These are phyloP conservation scores for Brenthis daphne DNA, from an alignment of 2,888 invertebrate species.

Conservation along the genomic window DNA sequence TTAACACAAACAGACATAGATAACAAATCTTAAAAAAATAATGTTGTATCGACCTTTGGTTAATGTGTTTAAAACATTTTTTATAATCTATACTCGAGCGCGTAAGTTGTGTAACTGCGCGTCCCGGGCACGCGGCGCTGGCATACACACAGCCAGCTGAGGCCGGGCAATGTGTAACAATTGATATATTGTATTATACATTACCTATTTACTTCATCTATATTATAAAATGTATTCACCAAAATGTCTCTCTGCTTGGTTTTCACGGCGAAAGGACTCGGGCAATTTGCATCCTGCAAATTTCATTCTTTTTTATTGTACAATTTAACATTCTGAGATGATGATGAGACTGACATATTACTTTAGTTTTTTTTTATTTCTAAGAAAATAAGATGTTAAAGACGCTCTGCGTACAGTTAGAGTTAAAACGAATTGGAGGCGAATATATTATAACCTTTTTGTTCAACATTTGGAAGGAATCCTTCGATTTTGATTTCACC, in stretches of 20 bases:
- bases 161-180: slow-evolving; percentile 11
- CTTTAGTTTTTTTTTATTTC: no score
- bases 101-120: slow-evolving; percentile 28
- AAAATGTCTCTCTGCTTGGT: no score
- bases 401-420: no score
- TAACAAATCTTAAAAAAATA: neutral
- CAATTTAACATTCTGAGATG: no score
- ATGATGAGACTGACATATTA: no score
- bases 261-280: no score
- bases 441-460: no score
- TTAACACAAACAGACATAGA: neutral
- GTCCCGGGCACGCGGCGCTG: slow-evolving; percentile 25
- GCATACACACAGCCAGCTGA: slow-evolving; percentile 10
- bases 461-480: no score
- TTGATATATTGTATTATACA: neutral
- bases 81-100: slow-evolving; percentile 11
- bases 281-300: no score
- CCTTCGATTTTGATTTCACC: no score
- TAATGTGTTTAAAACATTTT: slow-evolving; percentile 3
- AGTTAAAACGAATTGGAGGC: no score
- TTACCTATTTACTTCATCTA: neutral
- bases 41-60: neutral
- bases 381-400: no score
- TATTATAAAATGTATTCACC: neutral
- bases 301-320: neutral